Evolutionary conservation across 2,113 vertebrate species (phyloP), one percentile per base, ranked within the genome.

Genomic region (Sander lucioperca): DNA sequence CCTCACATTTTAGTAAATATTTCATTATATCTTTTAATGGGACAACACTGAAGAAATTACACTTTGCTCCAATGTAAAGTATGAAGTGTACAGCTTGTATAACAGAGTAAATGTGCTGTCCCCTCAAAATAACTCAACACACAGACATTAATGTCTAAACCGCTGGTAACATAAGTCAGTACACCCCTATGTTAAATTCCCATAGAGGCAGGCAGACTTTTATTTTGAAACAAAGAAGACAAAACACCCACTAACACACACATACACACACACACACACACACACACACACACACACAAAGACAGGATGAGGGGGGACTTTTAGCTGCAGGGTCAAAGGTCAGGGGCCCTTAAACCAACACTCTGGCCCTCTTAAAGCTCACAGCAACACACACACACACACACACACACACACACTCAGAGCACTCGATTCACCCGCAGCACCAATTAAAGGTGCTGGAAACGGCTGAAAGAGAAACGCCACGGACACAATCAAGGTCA

Each of bases 301-400:
- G 67, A 39, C 5, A 8, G 6, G 11, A 3, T 27, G 25, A 7
- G 30, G 56, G 67, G 74, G 83, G 86, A 79, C 74, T 87, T 92
- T 91, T 93, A 92, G 83, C 85, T 66, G 12, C 36, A 61, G 70
- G 91, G 87, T 82, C 77, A 59, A 72, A 86, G 93, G 93, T 94
- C 92, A 92, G 92, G 93, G 91, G 91, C 90, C 92, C 92, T 92
- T 93, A 91, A 94, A 92, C 86, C 91, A 92, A 92, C 88, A 95
- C 93, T 92, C 67, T 90, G 92, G 91, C 82, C 90, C 74, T 87
- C 77, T 82, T 39, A 84, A 81, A 89, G 91, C 91, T 95, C 91
- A 90, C 91, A 64, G n/a, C n/a, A n/a, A n/a, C 91, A 90, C 91
- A 64, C 91, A 90, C 91, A 64, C 91, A 90, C 91, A 64, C 91